A percentile compares a stretch with the other conserved stretches of the same genome.
phyloP scores from a whole-genome alignment of 2,888 invertebrate genomes.

The Netelia virgata region DNA sequence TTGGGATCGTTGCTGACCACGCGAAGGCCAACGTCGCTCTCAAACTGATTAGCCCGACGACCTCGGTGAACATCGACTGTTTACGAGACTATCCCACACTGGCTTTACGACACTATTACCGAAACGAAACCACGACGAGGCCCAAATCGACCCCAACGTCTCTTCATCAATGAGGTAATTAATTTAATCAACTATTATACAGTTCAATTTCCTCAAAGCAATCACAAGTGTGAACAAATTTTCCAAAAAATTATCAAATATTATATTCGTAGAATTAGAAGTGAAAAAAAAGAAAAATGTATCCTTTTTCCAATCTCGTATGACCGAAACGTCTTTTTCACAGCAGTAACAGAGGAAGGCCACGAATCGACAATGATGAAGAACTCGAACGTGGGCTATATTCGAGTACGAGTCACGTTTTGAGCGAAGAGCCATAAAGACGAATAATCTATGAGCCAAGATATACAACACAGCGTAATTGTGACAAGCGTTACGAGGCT shows the following conservation, averaged over 20 bases:
- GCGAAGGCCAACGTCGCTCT: slow-evolving; percentile 31
- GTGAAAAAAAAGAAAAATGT: too few species aligned
- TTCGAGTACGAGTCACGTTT: neutral
- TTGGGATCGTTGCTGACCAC: slow-evolving; percentile 26
- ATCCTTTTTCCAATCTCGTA: too few species aligned
- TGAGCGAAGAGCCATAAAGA: neutral
- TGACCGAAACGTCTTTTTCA: too few species aligned
- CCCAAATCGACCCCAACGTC: neutral
- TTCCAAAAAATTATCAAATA: too few species aligned
- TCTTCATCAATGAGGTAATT: neutral
- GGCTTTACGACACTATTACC: slow-evolving; percentile 22
- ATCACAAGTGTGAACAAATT: too few species aligned
- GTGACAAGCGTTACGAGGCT: neutral
- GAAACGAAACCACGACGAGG: neutral
- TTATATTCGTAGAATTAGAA: too few species aligned
- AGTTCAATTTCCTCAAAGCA: too few species aligned
- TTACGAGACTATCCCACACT: slow-evolving; percentile 13
- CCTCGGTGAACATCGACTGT: slow-evolving; percentile 44
- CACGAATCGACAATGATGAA: neutral
- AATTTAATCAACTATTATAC: neutral
- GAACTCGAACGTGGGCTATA: neutral
- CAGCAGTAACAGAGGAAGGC: too few species aligned
- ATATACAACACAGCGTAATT: neutral
- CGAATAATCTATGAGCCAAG: neutral
- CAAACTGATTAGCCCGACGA: slow-evolving; percentile 38